Conservation (phyloP, 2,888 invertebrate species). For the Tryphoninae sp. region DNA sequence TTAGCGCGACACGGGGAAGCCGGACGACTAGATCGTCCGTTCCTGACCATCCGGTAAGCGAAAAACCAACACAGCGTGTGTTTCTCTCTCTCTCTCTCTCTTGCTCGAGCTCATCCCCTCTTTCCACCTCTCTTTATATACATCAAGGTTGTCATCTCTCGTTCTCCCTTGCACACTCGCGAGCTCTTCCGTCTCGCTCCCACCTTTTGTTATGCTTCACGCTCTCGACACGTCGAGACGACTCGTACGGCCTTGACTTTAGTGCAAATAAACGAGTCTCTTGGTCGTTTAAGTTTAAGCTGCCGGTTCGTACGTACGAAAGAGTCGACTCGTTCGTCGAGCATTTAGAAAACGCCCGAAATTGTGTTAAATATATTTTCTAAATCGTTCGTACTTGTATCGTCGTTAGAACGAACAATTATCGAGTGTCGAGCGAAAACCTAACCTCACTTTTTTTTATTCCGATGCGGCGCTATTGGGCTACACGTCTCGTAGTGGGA, state of each 20-base stretch:
- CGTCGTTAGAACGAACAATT: not conserved
- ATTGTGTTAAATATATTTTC: slow-evolving; percentile 21
- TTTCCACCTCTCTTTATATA: slow-evolving; percentile 21
- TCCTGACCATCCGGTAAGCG: slow-evolving; percentile 62
- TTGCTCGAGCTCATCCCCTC: slow-evolving; percentile 26
- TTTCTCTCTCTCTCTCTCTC: slow-evolving; percentile 36
- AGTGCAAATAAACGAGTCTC: slow-evolving; percentile 62
- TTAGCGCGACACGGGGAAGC: slow-evolving; percentile 48
- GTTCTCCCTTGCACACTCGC: slow-evolving; percentile 42
- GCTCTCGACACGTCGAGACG: slow-evolving; percentile 44
- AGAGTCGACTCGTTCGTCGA: slow-evolving; percentile 21
- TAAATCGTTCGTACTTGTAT: not conserved
- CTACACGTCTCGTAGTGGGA: too few relatives aligned
- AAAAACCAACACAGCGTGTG: slow-evolving; percentile 42
- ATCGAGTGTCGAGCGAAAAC: slow-evolving; percentile 3
- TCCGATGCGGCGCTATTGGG: not conserved
- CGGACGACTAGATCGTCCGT: slow-evolving; percentile 46
- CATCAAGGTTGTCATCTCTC: slow-evolving; percentile 66
- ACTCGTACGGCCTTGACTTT: slow-evolving; percentile 75
- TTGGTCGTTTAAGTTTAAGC: slow-evolving; percentile 26
- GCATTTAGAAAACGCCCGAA: slow-evolving; percentile 20
- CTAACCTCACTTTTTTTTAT: slow-evolving; percentile 45
- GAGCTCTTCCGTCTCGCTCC: slow-evolving; percentile 25
- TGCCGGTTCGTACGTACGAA: slow-evolving; percentile 31
- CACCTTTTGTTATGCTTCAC: slow-evolving; percentile 47